These are phyloP conservation scores for Lymantria dispar DNA, from an alignment of 2,888 invertebrate genomes.

Conservation along the genomic window DNA sequence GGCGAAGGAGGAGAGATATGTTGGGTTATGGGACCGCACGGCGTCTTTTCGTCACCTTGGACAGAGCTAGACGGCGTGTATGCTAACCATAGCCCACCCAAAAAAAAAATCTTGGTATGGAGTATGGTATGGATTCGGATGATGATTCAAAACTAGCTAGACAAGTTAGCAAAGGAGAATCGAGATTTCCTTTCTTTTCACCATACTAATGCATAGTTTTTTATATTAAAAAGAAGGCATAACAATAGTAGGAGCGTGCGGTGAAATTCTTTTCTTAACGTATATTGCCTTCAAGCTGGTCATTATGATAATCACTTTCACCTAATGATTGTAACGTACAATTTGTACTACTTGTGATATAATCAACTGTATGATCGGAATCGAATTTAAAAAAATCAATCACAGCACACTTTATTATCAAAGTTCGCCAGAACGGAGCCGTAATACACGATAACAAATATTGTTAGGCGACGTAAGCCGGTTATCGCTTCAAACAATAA, in stretches of 20 bases:
- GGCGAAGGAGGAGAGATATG: too few relatives aligned
- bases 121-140: too few relatives aligned
- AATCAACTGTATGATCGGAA: conserved; percentile 33
- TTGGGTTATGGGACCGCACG: too few relatives aligned
- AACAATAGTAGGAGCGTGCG: conserved; percentile 24
- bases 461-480: conserved; percentile 54
- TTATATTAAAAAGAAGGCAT: conserved; percentile 17
- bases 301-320: conserved; percentile 36
- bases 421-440: conserved; percentile 28
- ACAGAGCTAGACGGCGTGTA: too few relatives aligned
- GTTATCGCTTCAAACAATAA: conserved; percentile 74
- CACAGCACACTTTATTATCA: conserved; percentile 42
- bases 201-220: conserved; percentile 12
- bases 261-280: conserved; percentile 33
- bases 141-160: too few relatives aligned
- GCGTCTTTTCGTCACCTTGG: too few relatives aligned
- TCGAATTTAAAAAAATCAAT: conserved; percentile 47
- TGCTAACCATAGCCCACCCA: too few relatives aligned
- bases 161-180: too few relatives aligned
- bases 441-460: conserved; percentile 40
- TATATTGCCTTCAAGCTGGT: conserved; percentile 18
- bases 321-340: conserved; percentile 24
- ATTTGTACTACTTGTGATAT: conserved; percentile 18
- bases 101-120: too few relatives aligned
- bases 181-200: too few relatives aligned